Evolutionary conservation across 2,113 vertebrate species (phyloP).

Genomic region (Fregata magnificens): DNA sequence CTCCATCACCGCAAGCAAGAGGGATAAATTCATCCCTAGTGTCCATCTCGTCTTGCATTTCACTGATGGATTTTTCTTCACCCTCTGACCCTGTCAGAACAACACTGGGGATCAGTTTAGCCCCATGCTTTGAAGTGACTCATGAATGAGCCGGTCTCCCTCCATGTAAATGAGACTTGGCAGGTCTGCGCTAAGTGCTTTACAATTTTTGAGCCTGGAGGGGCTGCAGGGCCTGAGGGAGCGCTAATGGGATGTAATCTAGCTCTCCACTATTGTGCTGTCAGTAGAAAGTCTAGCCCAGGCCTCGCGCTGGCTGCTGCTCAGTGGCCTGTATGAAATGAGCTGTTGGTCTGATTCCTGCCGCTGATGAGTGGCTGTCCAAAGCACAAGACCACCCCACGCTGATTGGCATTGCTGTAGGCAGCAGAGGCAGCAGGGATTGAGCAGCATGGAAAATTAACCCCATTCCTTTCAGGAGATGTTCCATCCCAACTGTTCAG

Average conservation of each 20-base stretch:
- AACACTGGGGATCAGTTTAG: constrained; percentile 18
- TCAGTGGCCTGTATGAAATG: constrained; percentile 43
- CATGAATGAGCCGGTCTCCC: background rate
- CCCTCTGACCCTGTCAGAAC: constrained; percentile 39
- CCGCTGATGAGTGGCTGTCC: background rate
- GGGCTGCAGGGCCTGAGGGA: background rate
- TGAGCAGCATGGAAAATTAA: background rate
- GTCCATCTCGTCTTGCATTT: background rate
- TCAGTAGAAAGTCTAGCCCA: background rate
- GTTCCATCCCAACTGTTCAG: background rate
- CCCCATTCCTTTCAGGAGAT: background rate
- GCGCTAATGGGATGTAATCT: background rate
- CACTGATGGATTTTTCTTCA: background rate
- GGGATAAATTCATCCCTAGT: background rate
- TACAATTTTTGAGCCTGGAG: background rate
- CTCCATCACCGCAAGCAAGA: background rate
- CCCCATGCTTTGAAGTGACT: constrained; percentile 30
- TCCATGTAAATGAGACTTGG: constrained; percentile 30
- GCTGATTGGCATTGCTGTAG: background rate
- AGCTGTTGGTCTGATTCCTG: constrained; percentile 12
- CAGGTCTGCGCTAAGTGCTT: constrained; percentile 36
- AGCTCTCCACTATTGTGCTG: background rate
- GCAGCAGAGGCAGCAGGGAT: background rate
- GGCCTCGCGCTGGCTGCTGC: background rate
- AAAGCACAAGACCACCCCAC: background rate